phyloP scores from a whole-genome alignment of 2,113 vertebrate species.

The Semicossyphus pulcher region DNA sequence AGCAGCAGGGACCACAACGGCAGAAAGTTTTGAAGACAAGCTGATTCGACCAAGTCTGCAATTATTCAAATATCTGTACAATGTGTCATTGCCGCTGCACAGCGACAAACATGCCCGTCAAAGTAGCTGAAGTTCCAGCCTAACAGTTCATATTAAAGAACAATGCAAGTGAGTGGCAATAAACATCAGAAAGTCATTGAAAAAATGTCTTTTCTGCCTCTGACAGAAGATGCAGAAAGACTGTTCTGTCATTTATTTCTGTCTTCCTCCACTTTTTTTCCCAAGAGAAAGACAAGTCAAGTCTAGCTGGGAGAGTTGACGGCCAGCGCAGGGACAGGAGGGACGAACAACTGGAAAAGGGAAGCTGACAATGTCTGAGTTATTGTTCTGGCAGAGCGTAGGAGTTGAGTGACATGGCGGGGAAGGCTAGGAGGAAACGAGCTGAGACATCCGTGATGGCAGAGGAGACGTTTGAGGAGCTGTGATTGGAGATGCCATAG shows the following conservation, averaged over 20 bases:
- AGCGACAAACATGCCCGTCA: too few species aligned
- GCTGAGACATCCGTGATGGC: conserved; percentile 1
- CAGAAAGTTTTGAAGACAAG: too few species aligned
- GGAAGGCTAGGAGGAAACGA: conserved; percentile 17
- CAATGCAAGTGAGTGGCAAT: not conserved
- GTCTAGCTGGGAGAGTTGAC: conserved; percentile 30
- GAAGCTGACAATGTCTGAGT: conserved; percentile 19
- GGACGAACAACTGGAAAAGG: conserved; percentile 26
- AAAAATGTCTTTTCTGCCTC: conserved; percentile 7
- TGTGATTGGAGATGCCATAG: conserved; percentile 15
- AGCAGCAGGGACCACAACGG: too few species aligned
- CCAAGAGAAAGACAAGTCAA: conserved; percentile 28
- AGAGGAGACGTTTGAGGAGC: conserved; percentile 4
- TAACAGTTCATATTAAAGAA: too few species aligned
- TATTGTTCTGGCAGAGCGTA: conserved; percentile 29
- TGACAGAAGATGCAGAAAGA: conserved; percentile 4
- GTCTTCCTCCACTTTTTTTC: conserved; percentile 3
- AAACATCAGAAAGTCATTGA: not conserved
- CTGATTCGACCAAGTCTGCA: too few species aligned
- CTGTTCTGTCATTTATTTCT: conserved; percentile 23
- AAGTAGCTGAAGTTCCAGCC: too few species aligned
- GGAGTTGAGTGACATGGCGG: conserved; percentile 38
- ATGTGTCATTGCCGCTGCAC: too few species aligned
- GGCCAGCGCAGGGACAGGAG: conserved; percentile 31
- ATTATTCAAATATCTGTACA: too few species aligned